phyloP scores from a whole-genome alignment of 2,888 invertebrate genomes.

The Fragum sueziense region DNA sequence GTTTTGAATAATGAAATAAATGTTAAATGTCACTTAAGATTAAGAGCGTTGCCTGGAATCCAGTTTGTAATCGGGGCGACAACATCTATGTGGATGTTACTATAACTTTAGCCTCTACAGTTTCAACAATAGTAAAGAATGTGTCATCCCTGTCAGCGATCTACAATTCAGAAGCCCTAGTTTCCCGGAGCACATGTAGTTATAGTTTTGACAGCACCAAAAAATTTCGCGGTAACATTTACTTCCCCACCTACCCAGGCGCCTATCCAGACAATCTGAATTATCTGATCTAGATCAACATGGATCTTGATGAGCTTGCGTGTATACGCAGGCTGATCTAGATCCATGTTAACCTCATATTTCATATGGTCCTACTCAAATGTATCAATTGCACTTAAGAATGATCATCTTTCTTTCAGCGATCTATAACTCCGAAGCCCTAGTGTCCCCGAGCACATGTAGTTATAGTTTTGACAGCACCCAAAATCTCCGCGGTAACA shows the following conservation, averaged over 20 bases:
- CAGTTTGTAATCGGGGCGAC: too few relatives aligned
- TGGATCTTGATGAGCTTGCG: too few relatives aligned
- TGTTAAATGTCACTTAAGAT: too few relatives aligned
- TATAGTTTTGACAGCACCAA: conserved; percentile 88
- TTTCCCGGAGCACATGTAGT: conserved; percentile 93
- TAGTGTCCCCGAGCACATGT: conserved; percentile 93
- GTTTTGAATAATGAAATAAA: too few relatives aligned
- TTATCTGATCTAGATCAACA: neutral
- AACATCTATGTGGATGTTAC: too few relatives aligned
- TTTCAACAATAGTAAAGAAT: too few relatives aligned
- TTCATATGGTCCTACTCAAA: neutral
- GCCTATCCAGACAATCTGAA: conserved; percentile 98
- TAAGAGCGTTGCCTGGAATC: too few relatives aligned
- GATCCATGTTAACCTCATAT: too few relatives aligned
- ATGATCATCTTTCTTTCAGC: conserved; percentile 84
- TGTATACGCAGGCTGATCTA: too few relatives aligned
- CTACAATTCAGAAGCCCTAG: conserved; percentile 94
- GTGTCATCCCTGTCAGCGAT: conserved; percentile 84
- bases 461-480: conserved; percentile 90
- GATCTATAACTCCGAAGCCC: conserved; percentile 93
- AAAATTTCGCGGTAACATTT: conserved; percentile 91
- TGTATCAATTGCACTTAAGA: too few relatives aligned
- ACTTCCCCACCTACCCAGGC: conserved; percentile 99
- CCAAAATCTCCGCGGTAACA: conserved; percentile 89
- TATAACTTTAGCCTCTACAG: too few relatives aligned